Evolutionary conservation across 1,140 invertebrate species (phyloP).

Genomic region (Bilobella aurantiaca): DNA sequence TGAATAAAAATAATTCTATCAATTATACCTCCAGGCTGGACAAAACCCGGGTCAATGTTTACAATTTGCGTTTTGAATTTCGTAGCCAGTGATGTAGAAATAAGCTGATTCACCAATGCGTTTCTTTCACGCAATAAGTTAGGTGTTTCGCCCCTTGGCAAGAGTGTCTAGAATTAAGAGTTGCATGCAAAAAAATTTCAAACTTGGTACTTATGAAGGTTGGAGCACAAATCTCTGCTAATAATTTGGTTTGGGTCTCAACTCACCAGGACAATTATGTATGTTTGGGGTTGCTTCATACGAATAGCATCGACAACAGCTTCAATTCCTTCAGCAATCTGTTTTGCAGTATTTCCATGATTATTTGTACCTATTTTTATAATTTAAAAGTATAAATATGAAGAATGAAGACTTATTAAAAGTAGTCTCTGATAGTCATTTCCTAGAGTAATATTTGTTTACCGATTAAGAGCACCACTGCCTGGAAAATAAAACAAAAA

Average conservation of each 20-base stretch:
- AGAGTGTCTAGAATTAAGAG: conserved; percentile 54
- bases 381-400: no score
- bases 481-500: conserved; percentile 46
- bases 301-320: conserved; percentile 61
- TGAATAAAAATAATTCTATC: conserved; percentile 30
- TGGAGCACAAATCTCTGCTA: no score
- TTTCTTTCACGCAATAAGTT: conserved; percentile 68
- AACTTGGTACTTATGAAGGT: neutral
- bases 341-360: conserved; percentile 58
- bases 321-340: conserved; percentile 68
- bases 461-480: conserved; percentile 74
- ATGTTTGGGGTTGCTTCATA: conserved; percentile 62
- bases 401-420: no score
- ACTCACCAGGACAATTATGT: conserved; percentile 66
- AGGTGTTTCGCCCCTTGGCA: conserved; percentile 70
- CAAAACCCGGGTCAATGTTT: conserved; percentile 60
- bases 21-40: conserved; percentile 53
- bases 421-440: no score
- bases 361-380: no score
- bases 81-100: conserved; percentile 50
- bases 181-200: neutral
- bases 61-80: conserved; percentile 57
- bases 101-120: conserved; percentile 56
- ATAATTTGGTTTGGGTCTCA: neutral
- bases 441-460: no score